Percentiles rank a stretch among this genome's conserved stretches.
Evolutionary conservation across 2,888 invertebrate genomes (phyloP).

Genomic region (Phyto melanocephala): DNA sequence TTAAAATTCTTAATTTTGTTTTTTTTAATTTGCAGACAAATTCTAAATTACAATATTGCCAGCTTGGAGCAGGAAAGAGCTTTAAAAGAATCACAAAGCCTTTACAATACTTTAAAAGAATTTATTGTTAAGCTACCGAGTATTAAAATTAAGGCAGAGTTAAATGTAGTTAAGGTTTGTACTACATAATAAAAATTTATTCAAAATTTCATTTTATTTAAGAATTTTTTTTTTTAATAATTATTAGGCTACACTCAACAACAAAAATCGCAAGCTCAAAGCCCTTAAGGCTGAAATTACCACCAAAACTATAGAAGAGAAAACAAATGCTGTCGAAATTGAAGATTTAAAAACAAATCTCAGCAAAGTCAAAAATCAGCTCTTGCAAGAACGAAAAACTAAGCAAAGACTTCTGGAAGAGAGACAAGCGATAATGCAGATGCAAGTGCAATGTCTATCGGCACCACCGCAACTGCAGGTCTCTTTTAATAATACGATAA

Average conservation of each 20-base stretch:
- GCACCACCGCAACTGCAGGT: slow-evolving; percentile 74
- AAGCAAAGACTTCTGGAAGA: slow-evolving; percentile 76
- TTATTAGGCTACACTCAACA: slow-evolving; percentile 72
- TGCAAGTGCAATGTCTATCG: slow-evolving; percentile 77
- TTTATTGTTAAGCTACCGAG: slow-evolving; percentile 77
- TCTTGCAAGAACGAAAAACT: slow-evolving; percentile 74
- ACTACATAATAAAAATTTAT: background rate
- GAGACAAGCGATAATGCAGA: slow-evolving; percentile 74
- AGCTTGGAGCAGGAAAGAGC: slow-evolving; percentile 74
- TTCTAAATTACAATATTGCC: slow-evolving; percentile 75
- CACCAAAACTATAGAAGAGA: slow-evolving; percentile 74
- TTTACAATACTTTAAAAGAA: slow-evolving; percentile 76
- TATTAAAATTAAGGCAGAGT: slow-evolving; percentile 75
- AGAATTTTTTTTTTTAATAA: background rate
- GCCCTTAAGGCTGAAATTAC: slow-evolving; percentile 76
- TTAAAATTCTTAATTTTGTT: too few relatives aligned
- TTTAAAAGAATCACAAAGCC: slow-evolving; percentile 74
- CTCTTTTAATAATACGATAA: slow-evolving; percentile 29
- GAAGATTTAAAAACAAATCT: slow-evolving; percentile 74
- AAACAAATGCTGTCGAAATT: slow-evolving; percentile 70
- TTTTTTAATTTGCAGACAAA: slow-evolving; percentile 71
- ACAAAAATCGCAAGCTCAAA: slow-evolving; percentile 76
- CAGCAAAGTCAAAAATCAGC: slow-evolving; percentile 73
- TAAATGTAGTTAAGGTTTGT: slow-evolving; percentile 76
- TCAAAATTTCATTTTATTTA: background rate